Base-by-base conservation (phyloP, 2,888 invertebrate species). In the Cantharis lateralis region DNA sequence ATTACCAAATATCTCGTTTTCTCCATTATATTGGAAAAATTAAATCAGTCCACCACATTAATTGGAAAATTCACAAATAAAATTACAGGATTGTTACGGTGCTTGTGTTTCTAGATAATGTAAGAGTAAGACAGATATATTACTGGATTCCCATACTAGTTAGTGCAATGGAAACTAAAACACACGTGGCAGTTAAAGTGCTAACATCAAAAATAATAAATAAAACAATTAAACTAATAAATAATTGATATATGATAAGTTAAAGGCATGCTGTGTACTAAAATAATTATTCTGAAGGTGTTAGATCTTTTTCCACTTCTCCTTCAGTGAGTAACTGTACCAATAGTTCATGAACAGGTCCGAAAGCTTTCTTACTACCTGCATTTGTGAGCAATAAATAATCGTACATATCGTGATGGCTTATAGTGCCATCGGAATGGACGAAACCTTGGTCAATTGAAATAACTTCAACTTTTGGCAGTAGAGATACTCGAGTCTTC, bases 361-460 rank as follows among this genome's bases (percentile, higher is more conserved):
- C 95, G 87, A 96, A 96, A 10, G 95, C 94, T 88, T 96, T 96
- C 84, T 93, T 91, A 87, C 96, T 96, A 72, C 97, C 97, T 70
- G 93, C 92, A 88, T 95, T 95, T 1, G 96, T 96, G 77, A 96
- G 91, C 85, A 96, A 94, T 70, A 97, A 91, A 88, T 96, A 98
- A 88, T 98, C 97, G 86, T 95, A 94, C 95, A 98, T 95, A 86
- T 97, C 97, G 85, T 94, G 94, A 85, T 95, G 96, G 86, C 95
- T 95, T 77, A 97, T 96, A 66, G 93, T 92, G 3, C 95, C 95
- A 89, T 95, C 95, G 68, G 91, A 91, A 87, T 95, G 94, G 74
- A 95, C 90, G 81, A 95, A 92, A 68, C 94, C 94, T 84, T 95
- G 93, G 84, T 96, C 96, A 84, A 95, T 93, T 80, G 91, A 89